A percentile compares a stretch with the other conserved stretches of the same genome.
Conservation (phyloP, 2,797 vertebrate species). For the Micropoecilia bifurca region DNA sequence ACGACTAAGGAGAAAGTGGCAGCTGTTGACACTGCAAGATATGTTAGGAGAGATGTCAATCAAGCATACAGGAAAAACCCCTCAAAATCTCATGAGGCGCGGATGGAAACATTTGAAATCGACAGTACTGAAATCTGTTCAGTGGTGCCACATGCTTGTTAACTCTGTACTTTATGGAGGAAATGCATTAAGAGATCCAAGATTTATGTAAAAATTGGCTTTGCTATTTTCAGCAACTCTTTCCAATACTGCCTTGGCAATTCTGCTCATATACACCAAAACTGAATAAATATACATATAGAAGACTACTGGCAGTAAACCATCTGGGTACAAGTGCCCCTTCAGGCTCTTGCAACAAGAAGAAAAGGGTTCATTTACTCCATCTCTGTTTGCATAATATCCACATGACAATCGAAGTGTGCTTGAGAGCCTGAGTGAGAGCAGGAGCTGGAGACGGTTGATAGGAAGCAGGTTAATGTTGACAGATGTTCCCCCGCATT, state of each 20-base stretch:
- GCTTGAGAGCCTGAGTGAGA: slow-evolving; percentile 9
- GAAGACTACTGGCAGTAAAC: slow-evolving; percentile 45
- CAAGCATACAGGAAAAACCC: neutral
- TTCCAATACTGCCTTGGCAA: slow-evolving; percentile 12
- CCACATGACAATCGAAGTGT: slow-evolving; percentile 18
- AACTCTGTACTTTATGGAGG: neutral
- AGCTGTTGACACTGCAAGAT: neutral
- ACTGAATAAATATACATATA: slow-evolving; percentile 54
- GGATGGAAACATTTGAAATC: neutral
- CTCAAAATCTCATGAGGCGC: neutral
- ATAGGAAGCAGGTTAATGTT: slow-evolving; percentile 72
- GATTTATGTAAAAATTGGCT: slow-evolving; percentile 6
- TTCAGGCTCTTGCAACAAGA: slow-evolving; percentile 54
- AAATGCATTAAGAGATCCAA: slow-evolving; percentile 6
- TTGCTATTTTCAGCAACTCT: slow-evolving; percentile 25
- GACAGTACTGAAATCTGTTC: neutral
- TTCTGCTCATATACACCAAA: slow-evolving; percentile 12
- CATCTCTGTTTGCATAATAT: slow-evolving; percentile 28
- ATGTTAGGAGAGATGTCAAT: neutral
- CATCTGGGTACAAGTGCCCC: slow-evolving; percentile 42
- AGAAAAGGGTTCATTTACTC: slow-evolving; percentile 48
- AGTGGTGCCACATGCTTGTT: neutral
- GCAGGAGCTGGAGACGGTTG: slow-evolving; percentile 60
- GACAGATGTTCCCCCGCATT: slow-evolving; percentile 65
- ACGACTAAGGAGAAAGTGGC: neutral